A percentile compares a stretch with the other conserved stretches of the same genome.
These are phyloP conservation scores for Oscheius sp. DNA, from an alignment of 2,888 invertebrate genomes.

Conservation along the genomic window DNA sequence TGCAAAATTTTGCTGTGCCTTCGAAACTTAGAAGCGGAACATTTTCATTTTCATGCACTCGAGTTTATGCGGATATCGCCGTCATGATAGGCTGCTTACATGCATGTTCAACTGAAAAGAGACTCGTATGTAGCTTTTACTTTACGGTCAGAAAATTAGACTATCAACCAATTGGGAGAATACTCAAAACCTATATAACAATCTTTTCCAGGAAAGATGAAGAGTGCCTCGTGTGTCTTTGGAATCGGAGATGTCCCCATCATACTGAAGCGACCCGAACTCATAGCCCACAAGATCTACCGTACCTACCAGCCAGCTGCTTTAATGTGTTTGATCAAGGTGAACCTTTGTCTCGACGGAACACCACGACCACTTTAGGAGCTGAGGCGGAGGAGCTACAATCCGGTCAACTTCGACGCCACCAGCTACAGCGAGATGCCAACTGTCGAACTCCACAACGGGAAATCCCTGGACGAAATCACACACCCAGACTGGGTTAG, in stretches of 20 bases:
- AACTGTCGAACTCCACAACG: conserved; percentile 49
- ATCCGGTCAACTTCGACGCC: conserved; percentile 42
- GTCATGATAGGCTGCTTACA: conserved; percentile 17
- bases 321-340: conserved; percentile 57
- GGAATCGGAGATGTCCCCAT: conserved; percentile 54
- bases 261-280: conserved; percentile 49
- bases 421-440: conserved; percentile 56
- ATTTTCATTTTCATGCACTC: no score
- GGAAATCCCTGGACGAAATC: conserved; percentile 46
- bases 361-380: conserved; percentile 37
- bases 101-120: background rate
- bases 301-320: conserved; percentile 55
- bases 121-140: background rate
- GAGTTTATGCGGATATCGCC: no score
- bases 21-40: no score
- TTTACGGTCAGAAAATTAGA: background rate
- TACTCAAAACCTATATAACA: no score
- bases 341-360: background rate
- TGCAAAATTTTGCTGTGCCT: no score
- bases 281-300: conserved; percentile 59
- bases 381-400: conserved; percentile 36
- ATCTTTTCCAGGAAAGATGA: conserved; percentile 44
- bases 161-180: no score
- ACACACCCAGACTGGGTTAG: conserved; percentile 54
- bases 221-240: conserved; percentile 51